Percentiles rank a stretch among this genome's conserved stretches.
Conservation (phyloP, 1,140 invertebrate species). For the Drosophila sproati region DNA sequence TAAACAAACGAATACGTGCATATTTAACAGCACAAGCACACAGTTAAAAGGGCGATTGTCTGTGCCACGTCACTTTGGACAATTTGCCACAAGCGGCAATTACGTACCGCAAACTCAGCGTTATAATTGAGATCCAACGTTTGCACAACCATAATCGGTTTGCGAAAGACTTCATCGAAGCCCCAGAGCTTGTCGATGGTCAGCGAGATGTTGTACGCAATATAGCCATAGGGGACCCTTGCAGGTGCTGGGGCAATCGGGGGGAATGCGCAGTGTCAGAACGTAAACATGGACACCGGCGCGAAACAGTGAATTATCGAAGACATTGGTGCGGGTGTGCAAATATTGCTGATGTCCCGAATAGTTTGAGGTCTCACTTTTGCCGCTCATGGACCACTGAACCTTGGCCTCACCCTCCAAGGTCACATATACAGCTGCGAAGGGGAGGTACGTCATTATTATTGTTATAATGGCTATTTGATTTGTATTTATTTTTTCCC, state of each 20-base stretch:
- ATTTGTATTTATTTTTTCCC: background rate
- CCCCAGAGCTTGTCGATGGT: conserved; percentile 90
- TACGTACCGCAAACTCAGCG: conserved; percentile 70
- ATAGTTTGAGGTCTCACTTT: conserved; percentile 79
- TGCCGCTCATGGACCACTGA: conserved; percentile 82
- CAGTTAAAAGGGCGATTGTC: background rate
- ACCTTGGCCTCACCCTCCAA: conserved; percentile 82
- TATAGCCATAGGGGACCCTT: conserved; percentile 89
- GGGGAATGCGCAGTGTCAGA: conserved; percentile 85
- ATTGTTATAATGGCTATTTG: background rate
- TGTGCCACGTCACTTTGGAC: conserved; percentile 4
- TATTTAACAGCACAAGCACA: background rate
- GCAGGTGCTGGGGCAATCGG: conserved; percentile 88
- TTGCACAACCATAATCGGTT: conserved; percentile 89
- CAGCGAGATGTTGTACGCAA: conserved; percentile 89
- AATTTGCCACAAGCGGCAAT: background rate
- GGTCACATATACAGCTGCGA: conserved; percentile 76
- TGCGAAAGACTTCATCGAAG: conserved; percentile 90
- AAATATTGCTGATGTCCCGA: conserved; percentile 80
- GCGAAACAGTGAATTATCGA: conserved; percentile 85
- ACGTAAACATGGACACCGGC: conserved; percentile 87
- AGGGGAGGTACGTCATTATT: background rate
- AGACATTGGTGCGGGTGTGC: conserved; percentile 80
- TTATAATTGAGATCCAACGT: conserved; percentile 90
- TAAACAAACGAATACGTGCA: no score